These are phyloP conservation scores for Drosophila willistoni DNA, from an alignment of 1,140 invertebrate genomes.

Conservation along the genomic window DNA sequence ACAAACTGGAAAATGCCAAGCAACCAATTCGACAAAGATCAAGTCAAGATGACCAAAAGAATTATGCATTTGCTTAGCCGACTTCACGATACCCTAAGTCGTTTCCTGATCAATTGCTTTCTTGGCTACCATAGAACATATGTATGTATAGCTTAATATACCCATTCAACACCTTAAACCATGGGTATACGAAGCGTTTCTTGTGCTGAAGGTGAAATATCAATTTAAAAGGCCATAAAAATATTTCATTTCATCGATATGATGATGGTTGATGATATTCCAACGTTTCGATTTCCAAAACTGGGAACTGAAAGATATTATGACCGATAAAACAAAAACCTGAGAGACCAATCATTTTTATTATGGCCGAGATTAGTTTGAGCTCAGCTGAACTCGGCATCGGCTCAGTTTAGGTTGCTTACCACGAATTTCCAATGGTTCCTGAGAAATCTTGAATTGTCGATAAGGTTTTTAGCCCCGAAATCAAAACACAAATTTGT, in stretches of 20 bases:
- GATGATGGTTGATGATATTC: slow-evolving; percentile 31
- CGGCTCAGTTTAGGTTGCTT: slow-evolving; percentile 48
- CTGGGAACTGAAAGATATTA: slow-evolving; percentile 72
- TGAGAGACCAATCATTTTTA: slow-evolving; percentile 80
- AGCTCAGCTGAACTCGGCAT: slow-evolving; percentile 2
- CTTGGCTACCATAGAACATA: no score
- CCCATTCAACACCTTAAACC: neutral
- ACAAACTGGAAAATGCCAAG: slow-evolving; percentile 48
- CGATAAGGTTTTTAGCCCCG: slow-evolving; percentile 35
- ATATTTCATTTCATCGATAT: slow-evolving; percentile 74
- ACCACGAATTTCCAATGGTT: slow-evolving; percentile 48
- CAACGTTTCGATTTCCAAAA: slow-evolving; percentile 63
- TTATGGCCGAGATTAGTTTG: slow-evolving; percentile 45
- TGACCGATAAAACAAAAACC: slow-evolving; percentile 64
- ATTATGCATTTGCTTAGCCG: slow-evolving; percentile 28
- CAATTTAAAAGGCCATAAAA: slow-evolving; percentile 78
- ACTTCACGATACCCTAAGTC: neutral
- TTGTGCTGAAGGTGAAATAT: slow-evolving; percentile 70
- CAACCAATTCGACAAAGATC: slow-evolving; percentile 38
- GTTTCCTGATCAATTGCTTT: no score
- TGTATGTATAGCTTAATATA: neutral
- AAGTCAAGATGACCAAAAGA: slow-evolving; percentile 21
- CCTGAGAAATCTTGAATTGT: slow-evolving; percentile 58
- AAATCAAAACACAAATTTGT: slow-evolving; percentile 49
- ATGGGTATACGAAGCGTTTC: neutral